These are phyloP conservation scores for Drosophila punjabiensis DNA, from an alignment of 1,140 invertebrate genomes.

Conservation along the genomic window DNA sequence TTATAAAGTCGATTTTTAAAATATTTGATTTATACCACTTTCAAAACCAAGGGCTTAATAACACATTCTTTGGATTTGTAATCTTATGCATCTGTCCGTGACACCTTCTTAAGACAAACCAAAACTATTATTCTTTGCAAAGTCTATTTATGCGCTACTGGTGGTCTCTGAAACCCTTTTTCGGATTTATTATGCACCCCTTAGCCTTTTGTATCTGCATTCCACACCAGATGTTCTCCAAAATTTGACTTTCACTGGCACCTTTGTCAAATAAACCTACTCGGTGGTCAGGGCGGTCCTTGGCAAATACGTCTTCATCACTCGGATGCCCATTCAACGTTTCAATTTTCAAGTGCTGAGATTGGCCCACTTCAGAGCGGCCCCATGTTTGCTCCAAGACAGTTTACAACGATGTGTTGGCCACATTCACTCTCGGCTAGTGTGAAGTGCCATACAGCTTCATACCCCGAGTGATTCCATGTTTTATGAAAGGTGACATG, in stretches of 20 bases:
- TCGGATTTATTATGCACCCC: background rate
- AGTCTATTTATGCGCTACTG: background rate
- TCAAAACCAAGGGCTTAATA: too few relatives aligned
- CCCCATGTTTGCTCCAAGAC: conserved; percentile 30
- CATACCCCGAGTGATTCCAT: conserved; percentile 72
- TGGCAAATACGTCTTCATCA: conserved; percentile 42
- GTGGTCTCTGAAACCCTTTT: background rate
- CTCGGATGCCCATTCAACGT: conserved; percentile 33
- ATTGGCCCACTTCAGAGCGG: conserved; percentile 24
- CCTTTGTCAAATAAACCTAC: conserved; percentile 50
- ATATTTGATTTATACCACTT: too few relatives aligned
- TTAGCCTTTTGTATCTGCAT: background rate
- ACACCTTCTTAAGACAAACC: background rate
- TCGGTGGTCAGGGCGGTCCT: conserved; percentile 43
- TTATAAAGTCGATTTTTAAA: too few relatives aligned
- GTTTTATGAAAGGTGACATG: conserved; percentile 81
- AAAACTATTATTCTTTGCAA: background rate
- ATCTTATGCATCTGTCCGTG: background rate
- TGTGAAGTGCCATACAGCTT: conserved; percentile 48
- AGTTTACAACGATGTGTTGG: conserved; percentile 32
- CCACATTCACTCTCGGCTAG: conserved; percentile 44
- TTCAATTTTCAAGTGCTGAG: conserved; percentile 43
- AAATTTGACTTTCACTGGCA: conserved; percentile 22
- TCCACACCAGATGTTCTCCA: conserved; percentile 1
- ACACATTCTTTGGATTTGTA: background rate